phyloP scores from a whole-genome alignment of 2,888 invertebrate genomes.

The Tenodera sinensis region DNA sequence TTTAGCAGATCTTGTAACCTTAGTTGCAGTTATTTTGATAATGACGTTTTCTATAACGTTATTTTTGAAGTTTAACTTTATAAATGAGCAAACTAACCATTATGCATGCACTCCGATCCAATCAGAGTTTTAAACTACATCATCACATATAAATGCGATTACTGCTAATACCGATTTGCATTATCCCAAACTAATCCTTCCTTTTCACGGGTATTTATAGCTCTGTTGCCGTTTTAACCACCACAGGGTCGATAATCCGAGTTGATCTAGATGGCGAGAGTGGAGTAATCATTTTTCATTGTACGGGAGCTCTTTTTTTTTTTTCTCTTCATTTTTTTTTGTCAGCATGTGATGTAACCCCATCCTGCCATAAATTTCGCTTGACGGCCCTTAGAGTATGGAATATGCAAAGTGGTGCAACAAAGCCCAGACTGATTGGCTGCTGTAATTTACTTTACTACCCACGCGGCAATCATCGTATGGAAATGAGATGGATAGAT shows the following conservation, averaged over 20 bases:
- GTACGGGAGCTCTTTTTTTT: neutral
- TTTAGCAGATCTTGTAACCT: too few relatives aligned
- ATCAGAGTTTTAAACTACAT: neutral
- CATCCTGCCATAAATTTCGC: neutral
- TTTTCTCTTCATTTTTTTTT: neutral
- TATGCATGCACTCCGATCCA: neutral
- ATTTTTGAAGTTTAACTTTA: too few relatives aligned
- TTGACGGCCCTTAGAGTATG: neutral
- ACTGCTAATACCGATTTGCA: neutral
- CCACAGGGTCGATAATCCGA: neutral
- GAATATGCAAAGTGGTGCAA: neutral
- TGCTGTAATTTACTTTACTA: neutral
- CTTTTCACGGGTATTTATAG: neutral
- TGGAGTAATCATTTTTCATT: neutral
- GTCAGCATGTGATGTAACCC: neutral
- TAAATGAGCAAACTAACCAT: neutral
- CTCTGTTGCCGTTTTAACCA: neutral
- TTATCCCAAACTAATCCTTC: neutral
- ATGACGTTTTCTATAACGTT: too few relatives aligned
- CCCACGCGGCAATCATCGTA: conserved; percentile 28
- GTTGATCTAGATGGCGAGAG: neutral
- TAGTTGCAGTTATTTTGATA: too few relatives aligned
- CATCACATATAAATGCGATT: neutral
- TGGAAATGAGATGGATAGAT: conserved; percentile 22
- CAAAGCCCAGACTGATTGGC: neutral